Evolutionary conservation across 2,888 invertebrate genomes (phyloP).

Genomic region (Nasonia oneida): DNA sequence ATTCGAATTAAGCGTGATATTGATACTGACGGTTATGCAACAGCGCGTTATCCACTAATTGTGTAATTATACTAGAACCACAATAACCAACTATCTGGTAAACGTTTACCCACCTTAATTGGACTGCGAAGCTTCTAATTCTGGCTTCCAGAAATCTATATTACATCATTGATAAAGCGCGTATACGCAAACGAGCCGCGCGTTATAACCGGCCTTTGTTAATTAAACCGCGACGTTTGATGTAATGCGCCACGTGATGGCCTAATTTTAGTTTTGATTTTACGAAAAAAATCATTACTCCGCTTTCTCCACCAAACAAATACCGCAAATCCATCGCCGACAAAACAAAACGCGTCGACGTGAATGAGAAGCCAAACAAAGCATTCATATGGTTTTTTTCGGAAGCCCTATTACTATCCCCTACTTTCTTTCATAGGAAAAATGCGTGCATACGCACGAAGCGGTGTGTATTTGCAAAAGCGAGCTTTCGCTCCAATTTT

Average conservation of each 20-base stretch:
- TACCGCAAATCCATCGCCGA: not conserved
- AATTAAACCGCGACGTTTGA: not conserved
- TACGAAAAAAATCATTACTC: not conserved
- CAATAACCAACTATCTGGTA: not conserved
- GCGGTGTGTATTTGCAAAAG: not conserved
- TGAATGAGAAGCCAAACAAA: constrained; percentile 1
- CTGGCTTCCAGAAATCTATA: not conserved
- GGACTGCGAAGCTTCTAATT: not conserved
- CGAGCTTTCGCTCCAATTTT: not conserved
- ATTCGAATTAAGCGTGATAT: too few species aligned
- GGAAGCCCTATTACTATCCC: not conserved
- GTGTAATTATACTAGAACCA: too few species aligned
- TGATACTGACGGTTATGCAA: too few species aligned
- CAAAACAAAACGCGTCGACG: not conserved
- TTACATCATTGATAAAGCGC: not conserved
- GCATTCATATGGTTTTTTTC: not conserved
- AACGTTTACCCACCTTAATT: not conserved
- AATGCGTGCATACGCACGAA: not conserved
- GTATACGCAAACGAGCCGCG: not conserved
- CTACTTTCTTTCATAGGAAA: not conserved
- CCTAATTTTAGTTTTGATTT: not conserved
- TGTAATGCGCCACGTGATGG: not conserved
- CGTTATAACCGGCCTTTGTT: not conserved
- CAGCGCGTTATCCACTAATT: too few species aligned
- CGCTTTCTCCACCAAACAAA: not conserved